Percentiles rank a stretch among this genome's conserved stretches.
Evolutionary conservation across 2,113 vertebrate genomes (phyloP).

Genomic region (Nymphicus hollandicus): DNA sequence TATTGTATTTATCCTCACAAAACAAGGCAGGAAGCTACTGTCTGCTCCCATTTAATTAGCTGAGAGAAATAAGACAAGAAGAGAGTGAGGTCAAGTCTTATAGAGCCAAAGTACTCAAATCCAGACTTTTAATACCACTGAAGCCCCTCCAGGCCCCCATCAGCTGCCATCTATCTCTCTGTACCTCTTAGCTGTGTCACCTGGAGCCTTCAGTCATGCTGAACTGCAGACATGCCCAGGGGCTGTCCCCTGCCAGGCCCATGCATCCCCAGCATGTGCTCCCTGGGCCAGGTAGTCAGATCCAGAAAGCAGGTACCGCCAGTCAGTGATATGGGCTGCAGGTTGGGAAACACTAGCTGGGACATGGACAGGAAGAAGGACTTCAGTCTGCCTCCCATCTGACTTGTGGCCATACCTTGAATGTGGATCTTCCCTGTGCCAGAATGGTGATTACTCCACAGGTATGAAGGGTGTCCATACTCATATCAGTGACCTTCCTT

Average conservation of each 20-base stretch:
- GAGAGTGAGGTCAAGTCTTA: not conserved
- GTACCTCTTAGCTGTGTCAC: not conserved
- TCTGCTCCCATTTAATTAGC: not conserved
- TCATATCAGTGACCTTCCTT: not conserved
- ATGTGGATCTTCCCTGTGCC: not conserved
- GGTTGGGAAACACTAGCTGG: not conserved
- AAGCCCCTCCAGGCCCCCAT: not conserved
- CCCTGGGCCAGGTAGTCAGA: not conserved
- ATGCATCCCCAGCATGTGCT: fast-evolving
- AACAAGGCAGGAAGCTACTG: not conserved
- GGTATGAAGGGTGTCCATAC: not conserved
- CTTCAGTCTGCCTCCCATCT: not conserved
- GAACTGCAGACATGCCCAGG: not conserved
- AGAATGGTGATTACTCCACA: not conserved
- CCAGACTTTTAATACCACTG: not conserved
- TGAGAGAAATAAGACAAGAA: not conserved
- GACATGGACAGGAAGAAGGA: not conserved
- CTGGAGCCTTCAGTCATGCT: not conserved
- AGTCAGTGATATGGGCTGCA: not conserved
- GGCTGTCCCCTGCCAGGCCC: not conserved
- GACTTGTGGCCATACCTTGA: not conserved
- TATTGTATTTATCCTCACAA: not conserved
- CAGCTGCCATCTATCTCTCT: not conserved
- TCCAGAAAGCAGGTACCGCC: not conserved
- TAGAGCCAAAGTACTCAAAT: not conserved